A percentile compares a stretch with the other conserved stretches of the same genome.
Conservation (phyloP, 2,797 vertebrate species). For the Prunella strophiata region DNA sequence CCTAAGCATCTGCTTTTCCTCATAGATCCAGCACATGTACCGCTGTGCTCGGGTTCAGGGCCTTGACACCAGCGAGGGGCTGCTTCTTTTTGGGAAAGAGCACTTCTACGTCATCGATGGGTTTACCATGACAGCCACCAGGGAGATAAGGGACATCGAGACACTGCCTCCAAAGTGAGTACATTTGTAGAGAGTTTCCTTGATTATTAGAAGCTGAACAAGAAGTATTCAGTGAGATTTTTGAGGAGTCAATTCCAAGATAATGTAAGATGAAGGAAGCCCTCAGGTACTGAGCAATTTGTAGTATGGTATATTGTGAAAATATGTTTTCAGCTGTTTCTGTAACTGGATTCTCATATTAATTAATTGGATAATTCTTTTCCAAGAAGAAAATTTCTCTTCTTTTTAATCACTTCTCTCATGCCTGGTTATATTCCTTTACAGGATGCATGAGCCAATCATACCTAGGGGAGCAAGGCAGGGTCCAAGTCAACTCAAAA, state of each 20-base stretch:
- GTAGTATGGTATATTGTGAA: neutral
- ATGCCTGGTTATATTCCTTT: neutral
- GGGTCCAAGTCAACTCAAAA: conserved; percentile 93
- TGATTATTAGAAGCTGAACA: neutral
- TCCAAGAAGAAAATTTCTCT: neutral
- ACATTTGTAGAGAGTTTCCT: neutral
- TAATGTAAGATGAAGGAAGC: neutral
- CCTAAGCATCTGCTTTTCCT: neutral
- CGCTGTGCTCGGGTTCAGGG: conserved; percentile 96
- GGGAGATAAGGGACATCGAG: conserved; percentile 98
- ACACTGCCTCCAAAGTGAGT: conserved; percentile 93
- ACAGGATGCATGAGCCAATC: conserved; percentile 95
- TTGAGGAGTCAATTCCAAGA: neutral
- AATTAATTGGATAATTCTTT: neutral
- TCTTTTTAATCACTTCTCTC: neutral
- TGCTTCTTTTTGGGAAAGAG: conserved; percentile 97
- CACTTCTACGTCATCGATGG: conserved; percentile 99
- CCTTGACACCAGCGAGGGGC: conserved; percentile 95
- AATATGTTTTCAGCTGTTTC: neutral
- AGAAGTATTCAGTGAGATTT: neutral
- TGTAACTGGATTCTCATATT: neutral
- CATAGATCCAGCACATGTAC: conserved; percentile 98
- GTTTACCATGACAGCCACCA: conserved; percentile 95
- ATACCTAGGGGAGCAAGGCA: conserved; percentile 95
- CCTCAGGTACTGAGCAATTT: neutral